Percentiles rank a stretch among this genome's conserved stretches.
These are phyloP conservation scores for Serripes groenlandicus DNA, from an alignment of 2,888 invertebrate species.

Conservation along the genomic window DNA sequence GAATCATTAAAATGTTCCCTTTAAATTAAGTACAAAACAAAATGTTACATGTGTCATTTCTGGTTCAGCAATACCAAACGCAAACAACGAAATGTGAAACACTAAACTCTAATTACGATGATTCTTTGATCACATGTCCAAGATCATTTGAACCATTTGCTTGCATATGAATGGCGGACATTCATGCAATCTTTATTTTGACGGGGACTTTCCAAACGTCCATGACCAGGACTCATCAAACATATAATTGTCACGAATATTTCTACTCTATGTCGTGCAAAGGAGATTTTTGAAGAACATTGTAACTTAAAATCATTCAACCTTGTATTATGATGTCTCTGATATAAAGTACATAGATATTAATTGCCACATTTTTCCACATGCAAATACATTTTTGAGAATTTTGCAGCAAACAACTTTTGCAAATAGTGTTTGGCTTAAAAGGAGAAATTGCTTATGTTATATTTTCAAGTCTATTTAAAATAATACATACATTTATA, in stretches of 20 bases:
- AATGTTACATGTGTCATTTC: no score
- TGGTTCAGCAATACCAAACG: background rate
- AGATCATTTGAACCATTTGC: conserved; percentile 41
- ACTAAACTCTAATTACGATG: conserved; percentile 15
- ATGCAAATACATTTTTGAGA: no score
- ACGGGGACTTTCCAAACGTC: conserved; percentile 11
- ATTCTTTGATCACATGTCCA: conserved; percentile 29
- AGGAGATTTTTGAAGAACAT: no score
- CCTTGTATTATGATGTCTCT: no score
- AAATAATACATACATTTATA: no score
- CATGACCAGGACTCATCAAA: conserved; percentile 15
- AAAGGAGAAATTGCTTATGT: no score
- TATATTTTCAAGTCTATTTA: no score
- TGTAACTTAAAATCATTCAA: no score
- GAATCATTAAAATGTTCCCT: no score
- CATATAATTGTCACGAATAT: conserved; percentile 38
- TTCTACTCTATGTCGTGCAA: conserved; percentile 31
- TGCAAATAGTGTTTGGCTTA: no score
- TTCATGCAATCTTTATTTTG: conserved; percentile 59
- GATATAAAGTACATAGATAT: no score
- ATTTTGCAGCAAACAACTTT: no score
- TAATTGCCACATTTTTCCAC: background rate
- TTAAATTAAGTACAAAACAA: background rate
- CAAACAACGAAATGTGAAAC: background rate
- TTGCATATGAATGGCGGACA: conserved; percentile 38